Base-by-base conservation (phyloP, 1,140 invertebrate genomes). In the Asbolus verrucosus region DNA sequence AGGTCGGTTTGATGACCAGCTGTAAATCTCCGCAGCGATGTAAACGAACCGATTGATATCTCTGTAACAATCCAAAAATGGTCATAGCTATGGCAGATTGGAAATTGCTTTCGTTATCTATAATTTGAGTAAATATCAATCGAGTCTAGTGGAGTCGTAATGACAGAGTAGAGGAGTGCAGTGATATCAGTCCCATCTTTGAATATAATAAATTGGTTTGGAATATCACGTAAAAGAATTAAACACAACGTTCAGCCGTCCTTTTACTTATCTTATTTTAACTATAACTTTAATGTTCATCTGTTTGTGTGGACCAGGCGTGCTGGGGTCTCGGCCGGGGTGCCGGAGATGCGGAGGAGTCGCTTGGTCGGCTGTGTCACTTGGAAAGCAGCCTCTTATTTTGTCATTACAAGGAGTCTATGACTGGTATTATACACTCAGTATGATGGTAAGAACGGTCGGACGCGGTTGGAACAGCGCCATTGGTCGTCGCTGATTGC, bases 171-270 rank as follows among this genome's bases (percentile, higher is more conserved):
- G 59, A 19, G 27, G 60, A 61, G 63, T 71, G 54, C 70, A 63
- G 39, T 50, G 41, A 65, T 71, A 77, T 77, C 75, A 65, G 73
- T 69, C 67, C 76, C 33, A 78, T 77, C 77, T 76, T 72, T 70
- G 75, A 75, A 74, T 63, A 72, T 73, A 78, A 79, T 75, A 77
- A 79, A 79, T 78, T 78, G 76, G 71, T 72, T 77, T 69, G 75
- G 67, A 78, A 78, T 79, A 80, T 80, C 78, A 79, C 77, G 78
- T 79, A 78, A 79, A 78, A 79, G 77, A 78, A 79, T 80, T 80
- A 80, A 80, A 80, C 65, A 80, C 78, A 76, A 69, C 77, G 71
- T 80, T 80, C 77, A 80, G 63, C 67, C 71, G 69, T 80, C 75
- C 78, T 80, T 80, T 80, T 80, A 80, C 78, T 80, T 80, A 80